Percentiles rank a stretch among this genome's conserved stretches.
Conservation (phyloP, 1,140 invertebrate species). For the Sarcophaga bullata region DNA sequence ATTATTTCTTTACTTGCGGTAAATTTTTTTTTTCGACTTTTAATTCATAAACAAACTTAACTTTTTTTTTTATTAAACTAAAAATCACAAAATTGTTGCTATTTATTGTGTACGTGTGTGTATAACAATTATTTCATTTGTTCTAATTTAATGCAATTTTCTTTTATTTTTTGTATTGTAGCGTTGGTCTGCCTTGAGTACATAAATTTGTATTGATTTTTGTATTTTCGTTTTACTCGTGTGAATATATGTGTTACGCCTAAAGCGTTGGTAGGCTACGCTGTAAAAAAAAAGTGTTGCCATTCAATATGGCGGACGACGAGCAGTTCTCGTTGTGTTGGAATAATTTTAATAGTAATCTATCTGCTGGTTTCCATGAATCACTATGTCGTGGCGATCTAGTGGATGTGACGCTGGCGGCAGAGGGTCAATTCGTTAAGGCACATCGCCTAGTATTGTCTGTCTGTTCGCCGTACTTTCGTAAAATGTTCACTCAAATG, state of each 20-base stretch:
- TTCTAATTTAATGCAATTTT: not conserved
- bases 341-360: constrained; percentile 79
- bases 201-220: constrained; percentile 40
- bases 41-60: no score
- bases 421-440: constrained; percentile 79
- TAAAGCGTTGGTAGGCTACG: constrained; percentile 29
- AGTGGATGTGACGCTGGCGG: constrained; percentile 83
- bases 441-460: constrained; percentile 84
- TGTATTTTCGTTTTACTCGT: constrained; percentile 11
- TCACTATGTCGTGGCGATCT: constrained; percentile 78
- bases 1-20: constrained; percentile 1
- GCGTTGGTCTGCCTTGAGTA: constrained; percentile 2
- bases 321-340: constrained; percentile 79
- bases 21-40: not conserved
- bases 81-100: not conserved
- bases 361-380: constrained; percentile 76
- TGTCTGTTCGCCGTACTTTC: constrained; percentile 85
- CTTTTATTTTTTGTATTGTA: constrained; percentile 19
- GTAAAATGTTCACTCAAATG: constrained; percentile 78
- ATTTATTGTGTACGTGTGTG: not conserved
- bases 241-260: constrained; percentile 9
- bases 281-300: constrained; percentile 20
- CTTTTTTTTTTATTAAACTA: no score
- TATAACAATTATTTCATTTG: not conserved
- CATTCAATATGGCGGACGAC: constrained; percentile 71